Conservation (phyloP, 1,140 invertebrate genomes). For the Harpegnathos saltator region DNA sequence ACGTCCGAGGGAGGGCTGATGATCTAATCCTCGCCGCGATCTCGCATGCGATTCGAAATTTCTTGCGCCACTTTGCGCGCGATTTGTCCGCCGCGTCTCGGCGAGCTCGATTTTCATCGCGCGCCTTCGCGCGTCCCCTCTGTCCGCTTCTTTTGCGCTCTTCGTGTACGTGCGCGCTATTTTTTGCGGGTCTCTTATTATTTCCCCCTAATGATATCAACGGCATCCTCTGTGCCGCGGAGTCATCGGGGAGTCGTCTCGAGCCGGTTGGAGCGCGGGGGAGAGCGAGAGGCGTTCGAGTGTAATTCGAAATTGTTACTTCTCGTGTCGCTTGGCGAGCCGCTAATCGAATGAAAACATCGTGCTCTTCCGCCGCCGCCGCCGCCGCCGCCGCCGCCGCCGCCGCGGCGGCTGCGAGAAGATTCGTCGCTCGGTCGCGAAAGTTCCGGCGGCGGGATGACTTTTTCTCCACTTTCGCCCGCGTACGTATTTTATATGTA, state of each 20-base stretch:
- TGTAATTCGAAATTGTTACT: slow-evolving; percentile 53
- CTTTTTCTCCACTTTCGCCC: not conserved
- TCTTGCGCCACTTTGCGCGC: not conserved
- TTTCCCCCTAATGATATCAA: slow-evolving; percentile 22
- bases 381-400: too few relatives aligned
- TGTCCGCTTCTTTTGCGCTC: not conserved
- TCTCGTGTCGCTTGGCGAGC: slow-evolving; percentile 9
- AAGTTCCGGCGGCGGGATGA: not conserved
- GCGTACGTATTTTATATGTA: too few relatives aligned
- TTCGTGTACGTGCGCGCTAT: not conserved
- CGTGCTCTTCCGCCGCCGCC: slow-evolving; percentile 12
- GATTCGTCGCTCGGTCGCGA: slow-evolving; percentile 24
- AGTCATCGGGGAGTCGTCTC: too few relatives aligned
- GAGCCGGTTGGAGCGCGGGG: not conserved
- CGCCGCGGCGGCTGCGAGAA: too few relatives aligned
- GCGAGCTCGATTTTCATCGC: too few relatives aligned
- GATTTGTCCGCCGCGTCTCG: not conserved
- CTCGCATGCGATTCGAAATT: slow-evolving; percentile 35
- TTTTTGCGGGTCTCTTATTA: not conserved
- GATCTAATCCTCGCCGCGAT: slow-evolving; percentile 50
- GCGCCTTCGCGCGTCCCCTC: too few relatives aligned
- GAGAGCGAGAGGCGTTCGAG: slow-evolving; percentile 24
- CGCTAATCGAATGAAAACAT: slow-evolving; percentile 61
- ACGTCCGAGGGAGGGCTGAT: slow-evolving; percentile 35
- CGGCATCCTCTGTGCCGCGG: not conserved